Evolutionary conservation across 2,888 invertebrate genomes (phyloP), one percentile per base, ranked within the genome.

Genomic region (Lasioglossum leucozonium): DNA sequence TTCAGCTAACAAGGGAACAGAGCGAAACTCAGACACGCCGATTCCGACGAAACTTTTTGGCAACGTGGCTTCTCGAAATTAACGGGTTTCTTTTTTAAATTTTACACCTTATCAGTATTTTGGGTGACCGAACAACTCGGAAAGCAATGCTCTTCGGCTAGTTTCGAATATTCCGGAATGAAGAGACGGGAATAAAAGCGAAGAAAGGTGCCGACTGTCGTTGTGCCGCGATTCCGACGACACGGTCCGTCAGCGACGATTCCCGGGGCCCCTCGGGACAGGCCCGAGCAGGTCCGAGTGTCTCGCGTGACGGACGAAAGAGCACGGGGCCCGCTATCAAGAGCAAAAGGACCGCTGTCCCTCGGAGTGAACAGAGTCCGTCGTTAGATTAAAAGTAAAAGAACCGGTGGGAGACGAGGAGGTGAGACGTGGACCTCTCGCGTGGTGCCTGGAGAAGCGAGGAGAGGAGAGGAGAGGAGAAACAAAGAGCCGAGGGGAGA

Each of bases 371-470:
- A 79, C 80, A 73, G 85, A 83, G 88, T 67, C 81, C 86, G 87
- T 74, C 88, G 86, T 85, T 79, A 88, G 85, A 92, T 92, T 91
- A 88, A 91, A 92, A 89, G 79, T 82, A 88, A 87, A 87, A 82
- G 78, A 81, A 85, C 69, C 67, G 47, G 83, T 83, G 81, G 81
- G 51, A 40, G 71, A 67, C 67, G 37, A 67, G 83, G n/a, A 74
- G 67, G 58, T 2, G 58, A 58, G 58, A 26, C 42, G 84, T 81
- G 72, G 55, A 85, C 22, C 34, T 51, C 71, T 74, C 44, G 72
- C 22, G 72, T 37, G 58, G 80, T 5, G 22, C 62, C 51, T n/a
- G 51, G 10, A 51, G 51, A 51, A 51, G 51, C 0, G 51, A 2
- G 51, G 8, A 47, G 47, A 47, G 22, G 47, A 51, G 51, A 51